Evolutionary conservation across 2,888 invertebrate species (phyloP), one percentile per base, ranked within the genome.

Genomic region (Athripsodes cinereus): DNA sequence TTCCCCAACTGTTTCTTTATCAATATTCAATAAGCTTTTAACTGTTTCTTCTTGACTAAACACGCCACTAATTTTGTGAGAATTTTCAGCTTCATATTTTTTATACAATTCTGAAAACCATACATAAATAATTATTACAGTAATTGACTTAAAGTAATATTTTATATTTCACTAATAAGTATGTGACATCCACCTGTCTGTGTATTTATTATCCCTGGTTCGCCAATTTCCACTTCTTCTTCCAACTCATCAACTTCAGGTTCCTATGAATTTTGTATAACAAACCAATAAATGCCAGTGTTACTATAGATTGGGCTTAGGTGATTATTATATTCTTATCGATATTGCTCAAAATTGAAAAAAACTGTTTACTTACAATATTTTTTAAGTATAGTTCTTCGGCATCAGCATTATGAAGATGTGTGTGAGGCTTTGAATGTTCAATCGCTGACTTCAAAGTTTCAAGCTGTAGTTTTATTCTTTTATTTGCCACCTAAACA

Each of bases 171-270:
- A 2, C 13, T 40, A 13, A 3, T 3, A 20, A 10, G 6, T 31
- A n/a, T 31, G 22, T 51, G 13, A 13, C 22, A 20, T 31, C n/a
- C n/a, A 60, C 60, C 57, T 21, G 60, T 40, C 49, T 57, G 52
- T 16, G 57, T 52, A 11, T 18, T 49, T 11, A 52, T 26, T 20
- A 57, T 35, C 35, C 56, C 49, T 21, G 61, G 59, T 50, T 63
- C 63, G 31, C 58, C 54, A 49, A 55, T 40, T 47, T 63, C 63
- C 48, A 63, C 63, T 50, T 63, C 63, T 58, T 63, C 63, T 54
- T 63, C 63, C n/a, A 63, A 50, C 26, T 63, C 63, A 40, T 63
- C 61, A 47, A 63, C 46, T 52, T 63, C 63, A 2, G 58, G 58
- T 58, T 63, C 63, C 63, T 63, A 18, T 20, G 58, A 61, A 40